Evolutionary conservation across 2,113 vertebrate species (phyloP).

Genomic region (Nicator chloris): DNA sequence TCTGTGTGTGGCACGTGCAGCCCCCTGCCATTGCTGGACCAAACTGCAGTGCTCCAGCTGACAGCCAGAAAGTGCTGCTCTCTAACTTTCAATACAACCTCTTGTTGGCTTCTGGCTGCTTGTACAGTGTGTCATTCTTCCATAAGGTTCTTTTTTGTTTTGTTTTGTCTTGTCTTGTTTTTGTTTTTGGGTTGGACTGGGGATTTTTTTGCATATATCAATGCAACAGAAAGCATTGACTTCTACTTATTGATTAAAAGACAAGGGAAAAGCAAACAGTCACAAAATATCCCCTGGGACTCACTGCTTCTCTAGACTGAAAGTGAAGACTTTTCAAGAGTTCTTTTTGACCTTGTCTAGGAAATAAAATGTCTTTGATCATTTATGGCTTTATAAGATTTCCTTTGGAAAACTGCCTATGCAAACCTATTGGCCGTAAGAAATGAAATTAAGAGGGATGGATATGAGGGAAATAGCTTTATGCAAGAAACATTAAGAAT

Average conservation of each 20-base stretch:
- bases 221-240: neutral
- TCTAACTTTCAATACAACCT: neutral
- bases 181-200: neutral
- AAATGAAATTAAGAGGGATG: neutral
- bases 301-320: neutral
- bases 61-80: neutral
- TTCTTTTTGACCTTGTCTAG: neutral
- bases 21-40: neutral
- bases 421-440: neutral
- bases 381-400: neutral
- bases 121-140: neutral
- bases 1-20: accelerated
- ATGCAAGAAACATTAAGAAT: neutral
- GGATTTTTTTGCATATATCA: neutral
- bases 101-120: neutral
- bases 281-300: neutral
- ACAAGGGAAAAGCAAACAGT: neutral
- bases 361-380: neutral
- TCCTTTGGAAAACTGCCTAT: neutral
- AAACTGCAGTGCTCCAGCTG: neutral
- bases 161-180: neutral
- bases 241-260: neutral
- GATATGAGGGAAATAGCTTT: neutral
- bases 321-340: neutral
- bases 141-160: accelerated